Evolutionary conservation across 2,888 invertebrate species (phyloP), one percentile per base, ranked within the genome.

Genomic region (Cheilosia grossa): DNA sequence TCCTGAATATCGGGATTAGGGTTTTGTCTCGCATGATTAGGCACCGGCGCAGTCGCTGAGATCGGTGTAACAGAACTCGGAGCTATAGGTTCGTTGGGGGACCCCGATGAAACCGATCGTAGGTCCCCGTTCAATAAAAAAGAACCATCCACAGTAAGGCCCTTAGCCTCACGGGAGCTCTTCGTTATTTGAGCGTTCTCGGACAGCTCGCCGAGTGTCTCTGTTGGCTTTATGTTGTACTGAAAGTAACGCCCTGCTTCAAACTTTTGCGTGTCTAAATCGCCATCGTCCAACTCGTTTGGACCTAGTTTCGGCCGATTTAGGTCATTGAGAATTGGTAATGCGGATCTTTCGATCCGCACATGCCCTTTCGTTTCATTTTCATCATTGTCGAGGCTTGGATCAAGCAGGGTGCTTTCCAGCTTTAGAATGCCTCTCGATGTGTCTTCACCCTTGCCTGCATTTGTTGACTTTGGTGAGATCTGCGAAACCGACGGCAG

Each of bases 1-100:
- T 98, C 97, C 90, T 97, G 97, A 75, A 98, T 97, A 89, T 97
- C 97, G 47, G 95, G 94, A 90, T 94, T 95, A 4, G 94, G 93
- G 88, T 95, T 94, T 78, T 95, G 92, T 19, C 93, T 89, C 0
- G 90, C 89, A 88, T 89, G 89, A 89, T 90, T 90, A 74, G 89
- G 88, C 27, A 81, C 67, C 77, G 87, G 75, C 87, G 78, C 80
- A 81, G 87, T 88, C 47, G 90, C 90, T 79, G 89, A 88, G 87
- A 59, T 88, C 88, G 88, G 90, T 83, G 79, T 89, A 89, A 81
- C 91, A 91, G 89, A 88, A 90, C 89, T 90, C 89, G 90, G 90
- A 88, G 88, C 89, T 87, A 89, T 90, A 81, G 51, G 63, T 83
- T 51, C 69, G 73, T 64, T 79, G 79, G 89, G 92, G 92, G 92